Percentiles rank a stretch among this genome's conserved stretches.
Conservation (phyloP, 2,888 invertebrate species). For the Leptogaster cylindrica region DNA sequence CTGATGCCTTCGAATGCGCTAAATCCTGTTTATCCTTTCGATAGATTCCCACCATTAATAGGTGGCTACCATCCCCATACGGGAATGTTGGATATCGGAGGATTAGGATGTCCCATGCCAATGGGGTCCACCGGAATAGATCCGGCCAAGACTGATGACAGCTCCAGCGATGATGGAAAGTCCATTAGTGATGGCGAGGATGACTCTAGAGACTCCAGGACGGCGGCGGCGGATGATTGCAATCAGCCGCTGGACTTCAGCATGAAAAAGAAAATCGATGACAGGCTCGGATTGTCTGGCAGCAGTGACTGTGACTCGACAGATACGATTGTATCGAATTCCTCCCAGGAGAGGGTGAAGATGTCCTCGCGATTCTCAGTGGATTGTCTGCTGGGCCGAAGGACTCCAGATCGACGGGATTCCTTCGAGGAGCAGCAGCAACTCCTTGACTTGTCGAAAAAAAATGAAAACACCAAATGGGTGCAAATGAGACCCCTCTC, state of each 20-base stretch:
- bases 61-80: slow-evolving; percentile 39
- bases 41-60: slow-evolving; percentile 73
- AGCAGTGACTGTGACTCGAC: slow-evolving; percentile 15
- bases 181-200: slow-evolving; percentile 49
- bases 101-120: slow-evolving; percentile 27
- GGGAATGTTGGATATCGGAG: slow-evolving; percentile 50
- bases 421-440: background rate
- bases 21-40: slow-evolving; percentile 74
- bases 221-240: slow-evolving; percentile 50
- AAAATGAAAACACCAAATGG: background rate
- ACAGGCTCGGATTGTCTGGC: slow-evolving; percentile 38
- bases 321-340: slow-evolving; percentile 23
- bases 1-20: slow-evolving; percentile 61
- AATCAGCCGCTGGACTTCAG: slow-evolving; percentile 59
- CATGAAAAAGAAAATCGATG: slow-evolving; percentile 53
- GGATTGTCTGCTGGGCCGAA: slow-evolving; percentile 20
- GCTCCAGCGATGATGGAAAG: slow-evolving; percentile 42
- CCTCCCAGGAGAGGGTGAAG: background rate
- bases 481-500: background rate
- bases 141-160: slow-evolving; percentile 33
- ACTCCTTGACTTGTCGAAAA: slow-evolving; percentile 33
- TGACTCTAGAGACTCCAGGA: slow-evolving; percentile 47
- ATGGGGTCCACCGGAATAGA: background rate
- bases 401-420: background rate
- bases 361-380: slow-evolving; percentile 21